A percentile compares a stretch with the other conserved stretches of the same genome.
Evolutionary conservation across 2,113 vertebrate species (phyloP).

Genomic region (Solea solea): DNA sequence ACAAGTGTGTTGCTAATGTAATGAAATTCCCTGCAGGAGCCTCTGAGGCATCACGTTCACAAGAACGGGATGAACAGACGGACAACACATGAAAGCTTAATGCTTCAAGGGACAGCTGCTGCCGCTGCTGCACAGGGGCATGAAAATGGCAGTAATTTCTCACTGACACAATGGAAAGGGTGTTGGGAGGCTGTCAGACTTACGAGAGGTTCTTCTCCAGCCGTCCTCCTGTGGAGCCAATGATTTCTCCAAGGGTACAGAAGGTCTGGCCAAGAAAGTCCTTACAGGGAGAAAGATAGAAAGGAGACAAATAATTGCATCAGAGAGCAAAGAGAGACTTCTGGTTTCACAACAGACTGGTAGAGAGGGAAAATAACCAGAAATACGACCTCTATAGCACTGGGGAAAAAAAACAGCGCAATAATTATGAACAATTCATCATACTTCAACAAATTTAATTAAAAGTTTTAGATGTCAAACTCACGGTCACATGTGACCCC

Average conservation of each 20-base stretch:
- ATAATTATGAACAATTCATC: background rate
- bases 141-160: slow-evolving; percentile 1
- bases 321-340: background rate
- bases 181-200: slow-evolving; percentile 52
- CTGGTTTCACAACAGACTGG: background rate
- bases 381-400: slow-evolving; percentile 1
- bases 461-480: no score
- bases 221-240: slow-evolving; percentile 79
- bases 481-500: no score
- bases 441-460: no score
- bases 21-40: background rate
- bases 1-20: background rate
- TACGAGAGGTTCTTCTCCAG: slow-evolving; percentile 82
- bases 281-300: slow-evolving; percentile 43
- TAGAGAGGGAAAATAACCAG: background rate
- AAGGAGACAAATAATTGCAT: slow-evolving; percentile 21
- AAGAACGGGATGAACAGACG: background rate
- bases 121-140: background rate
- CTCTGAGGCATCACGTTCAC: background rate
- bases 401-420: background rate
- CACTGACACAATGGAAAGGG: slow-evolving; percentile 1
- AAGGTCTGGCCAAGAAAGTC: slow-evolving; percentile 86
- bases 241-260: slow-evolving; percentile 85
- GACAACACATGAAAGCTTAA: background rate
- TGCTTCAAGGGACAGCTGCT: background rate